Base-by-base conservation (phyloP, 1,140 invertebrate species). In the Maconellicoccus hirsutus region DNA sequence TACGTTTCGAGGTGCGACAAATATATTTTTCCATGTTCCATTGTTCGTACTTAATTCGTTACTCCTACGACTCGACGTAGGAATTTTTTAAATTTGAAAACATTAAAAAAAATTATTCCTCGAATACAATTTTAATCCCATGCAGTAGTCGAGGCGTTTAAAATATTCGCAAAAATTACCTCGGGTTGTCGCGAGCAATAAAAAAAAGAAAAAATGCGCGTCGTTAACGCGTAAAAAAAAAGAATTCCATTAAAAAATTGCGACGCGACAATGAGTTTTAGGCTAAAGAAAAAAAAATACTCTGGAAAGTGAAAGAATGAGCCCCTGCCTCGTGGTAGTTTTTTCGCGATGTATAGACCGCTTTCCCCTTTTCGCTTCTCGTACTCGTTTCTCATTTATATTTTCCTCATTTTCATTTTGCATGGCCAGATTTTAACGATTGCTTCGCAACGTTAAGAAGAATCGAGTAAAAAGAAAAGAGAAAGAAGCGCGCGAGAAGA, bases 401-500 rank as follows among this genome's bases (percentile, higher is more conserved):
- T 74, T 73, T 73, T 74, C 74, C 72, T 39, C 72, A 66, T 61
- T 73, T 73, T 75, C 75, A 75, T 75, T 75, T 75, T 73, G 75
- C 73, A 72, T 72, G 74, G 75, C 74, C 74, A 75, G 75, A 75
- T 75, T 75, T 75, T 75, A 75, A 75, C 75, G 75, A 75, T 75
- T 75, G 73, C 73, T 71, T 71, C 61, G 38, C 70, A 70, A 39
- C 70, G 52, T 72, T 70, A 72, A 72, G 72, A 72, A 70, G 72
- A 72, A 63, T 29, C 70, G 72, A 69, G 72, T 70, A 69, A 71
- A 70, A 72, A 72, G 70, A 70, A 72, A 66, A 70, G 16, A 70
- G 59, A 29, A 71, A 66, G 70, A 39, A 10, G n/a, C 59, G 39
- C 71, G 25, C 73, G 73, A 69, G 21, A 70, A 16, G 27, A n/a